Evolutionary conservation across 1,140 invertebrate genomes (phyloP).

Genomic region (Aethina tumida): DNA sequence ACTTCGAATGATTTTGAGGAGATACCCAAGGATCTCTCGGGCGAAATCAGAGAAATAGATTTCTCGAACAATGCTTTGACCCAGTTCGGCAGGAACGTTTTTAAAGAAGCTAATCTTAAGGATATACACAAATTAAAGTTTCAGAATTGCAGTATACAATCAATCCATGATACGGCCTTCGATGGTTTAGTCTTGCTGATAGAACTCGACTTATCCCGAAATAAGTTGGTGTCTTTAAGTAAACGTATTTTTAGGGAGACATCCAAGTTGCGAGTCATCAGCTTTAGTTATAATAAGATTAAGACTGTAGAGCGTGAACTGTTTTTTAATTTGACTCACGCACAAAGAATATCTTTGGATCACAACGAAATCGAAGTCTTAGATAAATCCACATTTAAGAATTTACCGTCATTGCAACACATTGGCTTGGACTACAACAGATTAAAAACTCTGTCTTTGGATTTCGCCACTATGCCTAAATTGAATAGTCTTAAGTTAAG

Average conservation of each 20-base stretch:
- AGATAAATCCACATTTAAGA: slow-evolving; percentile 60
- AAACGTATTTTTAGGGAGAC: slow-evolving; percentile 61
- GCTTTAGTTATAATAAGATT: slow-evolving; percentile 64
- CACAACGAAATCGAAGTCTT: slow-evolving; percentile 61
- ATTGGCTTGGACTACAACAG: slow-evolving; percentile 64
- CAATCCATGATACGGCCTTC: slow-evolving; percentile 62
- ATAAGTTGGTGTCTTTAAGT: slow-evolving; percentile 57
- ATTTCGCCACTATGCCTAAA: slow-evolving; percentile 40
- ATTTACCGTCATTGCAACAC: slow-evolving; percentile 53
- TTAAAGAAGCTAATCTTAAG: slow-evolving; percentile 55
- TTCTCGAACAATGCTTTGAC: slow-evolving; percentile 60
- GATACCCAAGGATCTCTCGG: slow-evolving; percentile 59
- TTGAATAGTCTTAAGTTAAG: slow-evolving; percentile 65
- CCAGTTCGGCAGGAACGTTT: slow-evolving; percentile 54
- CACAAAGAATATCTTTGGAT: slow-evolving; percentile 67
- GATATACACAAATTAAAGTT: slow-evolving; percentile 75
- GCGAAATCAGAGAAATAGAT: slow-evolving; percentile 67
- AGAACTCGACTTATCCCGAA: slow-evolving; percentile 74
- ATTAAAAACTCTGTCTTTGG: slow-evolving; percentile 38
- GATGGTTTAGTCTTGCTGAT: slow-evolving; percentile 66
- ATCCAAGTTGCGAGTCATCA: slow-evolving; percentile 54
- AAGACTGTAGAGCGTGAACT: slow-evolving; percentile 58
- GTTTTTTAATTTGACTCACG: slow-evolving; percentile 60
- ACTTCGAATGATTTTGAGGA: slow-evolving; percentile 41
- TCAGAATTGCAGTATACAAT: slow-evolving; percentile 57